Conservation (phyloP, 2,797 vertebrate species). For the Hippocampus kuda region DNA sequence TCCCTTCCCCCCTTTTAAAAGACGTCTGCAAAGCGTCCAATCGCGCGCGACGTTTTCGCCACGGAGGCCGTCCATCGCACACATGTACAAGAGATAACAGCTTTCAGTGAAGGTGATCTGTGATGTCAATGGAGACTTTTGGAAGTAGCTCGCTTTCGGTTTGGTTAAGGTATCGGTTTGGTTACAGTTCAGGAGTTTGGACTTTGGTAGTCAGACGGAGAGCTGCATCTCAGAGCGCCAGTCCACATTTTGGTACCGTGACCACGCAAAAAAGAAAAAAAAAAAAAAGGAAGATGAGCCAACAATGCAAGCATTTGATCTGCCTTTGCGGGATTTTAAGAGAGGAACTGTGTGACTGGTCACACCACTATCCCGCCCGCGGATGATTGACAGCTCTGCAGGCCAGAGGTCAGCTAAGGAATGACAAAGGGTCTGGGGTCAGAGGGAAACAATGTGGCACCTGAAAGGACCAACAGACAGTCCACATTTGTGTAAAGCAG, state of each 20-base stretch:
- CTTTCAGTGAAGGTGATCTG: slow-evolving; percentile 42
- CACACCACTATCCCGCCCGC: slow-evolving; percentile 35
- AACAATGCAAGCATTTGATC: slow-evolving; percentile 33
- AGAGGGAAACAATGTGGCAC: slow-evolving; percentile 66
- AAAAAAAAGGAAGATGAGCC: slow-evolving; percentile 1
- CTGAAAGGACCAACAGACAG: slow-evolving; percentile 63
- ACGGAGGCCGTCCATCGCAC: slow-evolving; percentile 27
- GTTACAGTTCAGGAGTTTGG: slow-evolving; percentile 59
- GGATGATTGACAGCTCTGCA: slow-evolving; percentile 63
- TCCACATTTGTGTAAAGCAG: slow-evolving; percentile 64
- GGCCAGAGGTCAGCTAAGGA: slow-evolving; percentile 63
- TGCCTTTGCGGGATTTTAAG: slow-evolving; percentile 32
- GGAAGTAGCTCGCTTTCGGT: slow-evolving; percentile 63
- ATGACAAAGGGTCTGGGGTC: slow-evolving; percentile 56
- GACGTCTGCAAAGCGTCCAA: slow-evolving; percentile 67
- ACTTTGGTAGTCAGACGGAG: slow-evolving; percentile 63
- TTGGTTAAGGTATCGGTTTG: slow-evolving; percentile 69
- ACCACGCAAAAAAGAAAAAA: slow-evolving; percentile 24
- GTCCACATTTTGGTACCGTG: slow-evolving; percentile 55
- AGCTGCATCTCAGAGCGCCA: slow-evolving; percentile 59
- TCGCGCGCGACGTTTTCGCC: slow-evolving; percentile 54
- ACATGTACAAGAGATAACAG: slow-evolving; percentile 40
- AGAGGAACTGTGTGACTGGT: slow-evolving; percentile 39
- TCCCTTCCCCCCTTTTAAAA: slow-evolving; percentile 51
- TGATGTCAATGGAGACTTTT: slow-evolving; percentile 54